Conservation (phyloP, 2,888 invertebrate genomes). For the Eupithecia centaureata region DNA sequence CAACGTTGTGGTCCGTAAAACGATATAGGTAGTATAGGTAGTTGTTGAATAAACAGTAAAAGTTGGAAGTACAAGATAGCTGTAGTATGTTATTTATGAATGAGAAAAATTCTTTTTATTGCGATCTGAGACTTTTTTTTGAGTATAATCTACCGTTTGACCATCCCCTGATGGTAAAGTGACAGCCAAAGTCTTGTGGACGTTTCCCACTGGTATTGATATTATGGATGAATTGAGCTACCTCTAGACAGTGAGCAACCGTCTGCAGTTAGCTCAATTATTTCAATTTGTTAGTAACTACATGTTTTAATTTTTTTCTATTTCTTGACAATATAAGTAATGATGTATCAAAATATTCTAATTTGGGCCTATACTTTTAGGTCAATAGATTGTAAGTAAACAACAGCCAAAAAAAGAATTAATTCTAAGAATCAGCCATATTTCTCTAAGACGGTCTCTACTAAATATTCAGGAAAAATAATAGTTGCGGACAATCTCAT, state of each 20-base stretch:
- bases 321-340: no score
- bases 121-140: not conserved
- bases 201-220: no score
- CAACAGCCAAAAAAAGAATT: not conserved
- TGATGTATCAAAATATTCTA: not conserved
- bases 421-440: not conserved
- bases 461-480: constrained; percentile 1
- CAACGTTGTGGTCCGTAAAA: constrained; percentile 27
- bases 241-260: no score
- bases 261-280: no score
- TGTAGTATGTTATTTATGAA: not conserved
- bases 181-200: no score
- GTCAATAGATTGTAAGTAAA: not conserved
- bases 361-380: not conserved
- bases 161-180: not conserved
- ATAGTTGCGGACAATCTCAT: constrained; percentile 3
- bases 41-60: constrained; percentile 5
- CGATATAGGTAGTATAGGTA: constrained; percentile 15
- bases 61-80: not conserved
- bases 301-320: no score
- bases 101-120: not conserved
- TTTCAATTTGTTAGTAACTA: no score
- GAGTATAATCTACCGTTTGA: not conserved
- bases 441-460: not conserved
- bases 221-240: no score